phyloP scores from a whole-genome alignment of 2,797 vertebrate genomes.

The Trachurus trachurus region DNA sequence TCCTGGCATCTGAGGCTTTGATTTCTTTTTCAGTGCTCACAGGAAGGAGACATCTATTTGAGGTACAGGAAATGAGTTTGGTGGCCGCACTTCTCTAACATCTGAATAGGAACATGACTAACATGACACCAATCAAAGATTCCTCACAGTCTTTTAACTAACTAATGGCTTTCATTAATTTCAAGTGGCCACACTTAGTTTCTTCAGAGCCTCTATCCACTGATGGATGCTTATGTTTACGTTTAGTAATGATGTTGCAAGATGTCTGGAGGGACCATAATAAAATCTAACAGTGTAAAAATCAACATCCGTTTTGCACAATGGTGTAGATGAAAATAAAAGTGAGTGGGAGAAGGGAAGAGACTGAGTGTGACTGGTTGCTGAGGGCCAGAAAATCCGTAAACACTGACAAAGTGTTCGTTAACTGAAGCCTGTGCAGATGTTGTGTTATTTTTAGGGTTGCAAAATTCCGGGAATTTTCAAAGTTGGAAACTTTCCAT shows the following conservation, averaged over 20 bases:
- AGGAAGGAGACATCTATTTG: not conserved
- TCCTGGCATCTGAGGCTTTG: not conserved
- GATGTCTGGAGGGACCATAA: not conserved
- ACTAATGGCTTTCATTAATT: constrained; percentile 12
- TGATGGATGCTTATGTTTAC: constrained; percentile 4
- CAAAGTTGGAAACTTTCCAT: no score
- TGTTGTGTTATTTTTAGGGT: no score
- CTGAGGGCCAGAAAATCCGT: not conserved
- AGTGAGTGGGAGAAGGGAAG: not conserved
- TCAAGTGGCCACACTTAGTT: constrained; percentile 5
- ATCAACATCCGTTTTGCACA: not conserved
- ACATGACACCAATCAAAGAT: constrained; percentile 7
- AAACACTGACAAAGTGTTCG: not conserved
- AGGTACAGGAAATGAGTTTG: not conserved
- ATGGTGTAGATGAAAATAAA: not conserved
- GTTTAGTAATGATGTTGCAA: not conserved
- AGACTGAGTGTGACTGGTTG: not conserved
- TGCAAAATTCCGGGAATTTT: no score
- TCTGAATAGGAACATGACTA: not conserved
- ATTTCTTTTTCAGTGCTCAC: not conserved
- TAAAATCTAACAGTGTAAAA: not conserved
- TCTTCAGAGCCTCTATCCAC: constrained; percentile 3
- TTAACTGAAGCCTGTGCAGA: not conserved
- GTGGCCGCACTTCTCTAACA: not conserved
- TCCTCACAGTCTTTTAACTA: constrained; percentile 6